Conservation (phyloP, 2,113 vertebrate species). For the Diadophis punctatus region DNA sequence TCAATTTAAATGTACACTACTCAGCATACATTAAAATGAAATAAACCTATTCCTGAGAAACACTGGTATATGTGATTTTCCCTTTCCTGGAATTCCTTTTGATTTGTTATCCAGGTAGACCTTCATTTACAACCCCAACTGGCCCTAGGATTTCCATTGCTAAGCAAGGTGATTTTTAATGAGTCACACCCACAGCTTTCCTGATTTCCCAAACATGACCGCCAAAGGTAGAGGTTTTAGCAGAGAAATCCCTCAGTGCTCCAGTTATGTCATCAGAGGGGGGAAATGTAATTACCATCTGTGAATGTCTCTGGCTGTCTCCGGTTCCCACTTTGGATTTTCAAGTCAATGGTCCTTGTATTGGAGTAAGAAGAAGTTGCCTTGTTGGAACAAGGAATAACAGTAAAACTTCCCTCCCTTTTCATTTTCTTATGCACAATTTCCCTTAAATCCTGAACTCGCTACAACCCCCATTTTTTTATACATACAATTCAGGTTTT, state of each 20-base stretch:
- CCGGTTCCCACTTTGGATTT: fast-evolving
- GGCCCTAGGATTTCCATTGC: not conserved
- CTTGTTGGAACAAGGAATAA: not conserved
- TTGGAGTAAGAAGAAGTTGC: not conserved
- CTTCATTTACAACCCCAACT: not conserved
- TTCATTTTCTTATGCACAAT: not conserved
- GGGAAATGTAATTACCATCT: not conserved
- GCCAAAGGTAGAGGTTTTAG: not conserved
- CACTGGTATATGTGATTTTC: not conserved
- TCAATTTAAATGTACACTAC: no score
- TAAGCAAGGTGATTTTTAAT: not conserved
- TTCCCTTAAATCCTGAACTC: slow-evolving; percentile 33
- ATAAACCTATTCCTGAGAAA: not conserved
- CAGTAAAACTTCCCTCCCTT: not conserved
- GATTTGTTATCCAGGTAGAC: slow-evolving; percentile 46
- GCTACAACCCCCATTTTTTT: not conserved
- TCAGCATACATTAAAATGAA: no score
- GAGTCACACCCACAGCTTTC: not conserved
- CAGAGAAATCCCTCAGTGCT: not conserved
- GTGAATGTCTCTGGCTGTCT: not conserved
- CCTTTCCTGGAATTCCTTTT: not conserved
- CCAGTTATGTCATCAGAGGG: not conserved
- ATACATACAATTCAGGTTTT: not conserved
- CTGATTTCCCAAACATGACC: not conserved
- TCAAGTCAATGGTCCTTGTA: not conserved